Base-by-base conservation (phyloP, 2,797 vertebrate genomes). In the Sebastes flavidus region DNA sequence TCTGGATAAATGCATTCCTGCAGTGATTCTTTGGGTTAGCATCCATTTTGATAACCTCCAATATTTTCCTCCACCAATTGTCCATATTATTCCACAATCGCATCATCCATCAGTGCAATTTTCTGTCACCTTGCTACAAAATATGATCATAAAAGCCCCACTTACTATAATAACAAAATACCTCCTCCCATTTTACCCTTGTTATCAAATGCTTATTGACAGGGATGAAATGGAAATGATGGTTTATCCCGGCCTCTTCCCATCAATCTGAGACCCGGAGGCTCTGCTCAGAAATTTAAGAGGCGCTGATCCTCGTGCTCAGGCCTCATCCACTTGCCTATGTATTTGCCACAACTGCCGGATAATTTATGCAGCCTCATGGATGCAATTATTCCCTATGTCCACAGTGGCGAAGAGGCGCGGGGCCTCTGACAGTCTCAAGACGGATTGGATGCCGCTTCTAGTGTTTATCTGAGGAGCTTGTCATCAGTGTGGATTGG, bases 321-420 rank as follows among this genome's bases (percentile, higher is more conserved):
- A 61, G 80, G 74, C 75, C 82, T 87, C 82, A 73, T 81, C 72
- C 78, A 89, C 88, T 91, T 62, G 79, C 74, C 77, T 86, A 80
- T 86, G 83, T 88, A 94, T 94, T 92, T 90, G 85, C 79, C 77
- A 76, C 82, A 88, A 89, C 75, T 77, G 69, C 29, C 4, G 20
- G 83, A 65, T 94, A 94, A 95, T 94, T 95, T 95, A 95, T 96
- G 94, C 94, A 87, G 83, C 65, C 72, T 89, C 93, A 95, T 94
- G 94, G 90, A 95, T 46, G 66, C 92, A 95, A 94, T 95, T 94
- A 95, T 91, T 91, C 76, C 83, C 72, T 79, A 32, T 87, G 88
- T 90, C 89, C 88, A 88, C 85, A 88, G 81, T 71, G 8, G 56
- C 67, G 70, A 84, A 77, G 81, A 76, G 74, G 83, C 62, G 18